Evolutionary conservation across 53 echinoderm and acorn worm species (phyloP).

Genomic region (Pentamera pediparva): DNA sequence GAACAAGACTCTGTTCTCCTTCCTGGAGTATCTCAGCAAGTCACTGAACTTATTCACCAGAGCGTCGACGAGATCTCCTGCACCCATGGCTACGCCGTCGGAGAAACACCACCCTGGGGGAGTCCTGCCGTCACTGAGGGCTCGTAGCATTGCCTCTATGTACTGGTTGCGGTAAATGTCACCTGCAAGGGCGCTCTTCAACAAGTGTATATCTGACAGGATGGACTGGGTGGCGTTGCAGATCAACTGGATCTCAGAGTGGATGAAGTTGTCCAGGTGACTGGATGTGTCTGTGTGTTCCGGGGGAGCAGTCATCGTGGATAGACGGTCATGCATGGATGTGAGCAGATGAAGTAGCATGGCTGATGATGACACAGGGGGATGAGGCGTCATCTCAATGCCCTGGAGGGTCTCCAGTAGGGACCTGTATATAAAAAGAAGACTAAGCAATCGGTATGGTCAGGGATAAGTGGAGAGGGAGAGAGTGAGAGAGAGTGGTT

Average conservation of each 20-base stretch:
- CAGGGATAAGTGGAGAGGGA: too few species aligned
- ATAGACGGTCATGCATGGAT: not conserved
- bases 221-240: slow-evolving; percentile 22
- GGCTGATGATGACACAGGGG: too few species aligned
- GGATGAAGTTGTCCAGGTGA: slow-evolving; percentile 70
- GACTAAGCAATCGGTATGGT: too few species aligned
- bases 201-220: slow-evolving; percentile 54
- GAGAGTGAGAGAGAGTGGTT: too few species aligned
- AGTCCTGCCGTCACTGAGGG: slow-evolving; percentile 31
- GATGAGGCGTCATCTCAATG: too few species aligned
- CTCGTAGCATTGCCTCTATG: slow-evolving; percentile 36
- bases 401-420: too few species aligned
- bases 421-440: too few species aligned
- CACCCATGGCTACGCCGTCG: not conserved
- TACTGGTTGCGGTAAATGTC: slow-evolving; percentile 42
- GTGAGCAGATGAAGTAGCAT: too few species aligned
- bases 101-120: slow-evolving; percentile 42
- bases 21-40: slow-evolving; percentile 31
- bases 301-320: not conserved
- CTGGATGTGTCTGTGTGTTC: slow-evolving; percentile 37
- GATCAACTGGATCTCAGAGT: slow-evolving; percentile 39
- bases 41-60: slow-evolving; percentile 36
- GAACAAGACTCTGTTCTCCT: slow-evolving; percentile 17
- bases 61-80: not conserved
- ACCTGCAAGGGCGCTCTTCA: slow-evolving; percentile 54